Evolutionary conservation across 2,797 vertebrate genomes (phyloP).

Genomic region (Sciurus vulgaris): DNA sequence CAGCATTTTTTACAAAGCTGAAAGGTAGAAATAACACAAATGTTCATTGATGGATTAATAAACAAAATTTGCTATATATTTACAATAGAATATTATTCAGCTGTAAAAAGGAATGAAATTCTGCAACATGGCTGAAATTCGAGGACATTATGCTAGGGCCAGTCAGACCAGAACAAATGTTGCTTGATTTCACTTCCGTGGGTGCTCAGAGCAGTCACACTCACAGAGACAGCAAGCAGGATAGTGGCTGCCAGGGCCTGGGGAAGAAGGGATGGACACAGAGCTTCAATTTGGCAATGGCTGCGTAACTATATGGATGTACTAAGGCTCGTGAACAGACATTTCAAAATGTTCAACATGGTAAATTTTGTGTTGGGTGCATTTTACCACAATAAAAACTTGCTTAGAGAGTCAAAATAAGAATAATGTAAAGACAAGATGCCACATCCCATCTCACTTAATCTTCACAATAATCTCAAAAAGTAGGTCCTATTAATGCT

Average conservation of each 20-base stretch:
- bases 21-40: not conserved
- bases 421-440: not conserved
- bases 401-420: not conserved
- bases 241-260: not conserved
- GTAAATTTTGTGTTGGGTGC: not conserved
- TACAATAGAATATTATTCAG: not conserved
- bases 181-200: not conserved
- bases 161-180: not conserved
- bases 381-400: slow-evolving; percentile 26
- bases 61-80: not conserved
- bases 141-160: not conserved
- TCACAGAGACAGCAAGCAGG: not conserved
- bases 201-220: not conserved
- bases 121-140: not conserved
- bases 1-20: slow-evolving; percentile 3
- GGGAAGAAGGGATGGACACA: not conserved
- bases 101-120: slow-evolving; percentile 20
- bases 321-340: not conserved
- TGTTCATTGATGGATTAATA: not conserved
- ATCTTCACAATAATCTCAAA: slow-evolving; percentile 14
- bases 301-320: not conserved
- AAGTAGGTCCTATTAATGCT: not conserved
- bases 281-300: not conserved
- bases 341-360: slow-evolving; percentile 11
- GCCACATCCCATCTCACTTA: not conserved